Base-by-base conservation (phyloP, 1,140 invertebrate genomes). In the Trichonephila clavipes region DNA sequence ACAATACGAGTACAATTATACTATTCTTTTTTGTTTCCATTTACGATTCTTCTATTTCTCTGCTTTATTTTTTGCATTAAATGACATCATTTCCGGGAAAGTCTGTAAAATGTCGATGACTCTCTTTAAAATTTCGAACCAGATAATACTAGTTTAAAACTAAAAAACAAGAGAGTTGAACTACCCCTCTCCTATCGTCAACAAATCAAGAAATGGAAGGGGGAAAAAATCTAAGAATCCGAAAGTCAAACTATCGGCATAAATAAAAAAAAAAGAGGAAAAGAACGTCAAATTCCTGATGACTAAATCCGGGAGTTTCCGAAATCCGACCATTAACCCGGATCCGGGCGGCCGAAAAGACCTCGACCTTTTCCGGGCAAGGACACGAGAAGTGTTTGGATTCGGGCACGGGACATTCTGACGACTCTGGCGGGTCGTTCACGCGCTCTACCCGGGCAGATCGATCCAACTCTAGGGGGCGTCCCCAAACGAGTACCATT, bases 341-440 rank as follows among this genome's bases (percentile, higher is more conserved):
- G 44, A 44, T 77, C 62, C 18, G 88, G 40, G 89, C 24, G 12
- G 59, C 44, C 19, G 59, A n/a, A 62, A 64, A 51, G 90, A 83
- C 90, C 90, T 92, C 90, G 90, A 92, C 90, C 90, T 92, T 92
- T 92, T 69, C 21, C 64, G 59, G 44, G 44, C 58, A 66, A 66
- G 62, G 58, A 85, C 90, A 59, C 81, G 12, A 51, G 24, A 40
- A n/a, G 58, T 77, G 51, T 59, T 62, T 51, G 88, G 87, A 88
- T 82, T 82, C 69, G 69, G 88, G 44, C 88, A 62, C 88, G 77
- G 90, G 90, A 85, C 90, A 83, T 4, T 19, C 77, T 83, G 90
- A 83, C 90, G 90, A 92, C 90, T 83, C 77, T 66, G 62, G 58
- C 88, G 44, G 88, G 86, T 64, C 85, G 61, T 40, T 58, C 88